Percentiles rank a stretch among this genome's conserved stretches.
Conservation (phyloP, 2,113 vertebrate species). For the Cololabis saira region DNA sequence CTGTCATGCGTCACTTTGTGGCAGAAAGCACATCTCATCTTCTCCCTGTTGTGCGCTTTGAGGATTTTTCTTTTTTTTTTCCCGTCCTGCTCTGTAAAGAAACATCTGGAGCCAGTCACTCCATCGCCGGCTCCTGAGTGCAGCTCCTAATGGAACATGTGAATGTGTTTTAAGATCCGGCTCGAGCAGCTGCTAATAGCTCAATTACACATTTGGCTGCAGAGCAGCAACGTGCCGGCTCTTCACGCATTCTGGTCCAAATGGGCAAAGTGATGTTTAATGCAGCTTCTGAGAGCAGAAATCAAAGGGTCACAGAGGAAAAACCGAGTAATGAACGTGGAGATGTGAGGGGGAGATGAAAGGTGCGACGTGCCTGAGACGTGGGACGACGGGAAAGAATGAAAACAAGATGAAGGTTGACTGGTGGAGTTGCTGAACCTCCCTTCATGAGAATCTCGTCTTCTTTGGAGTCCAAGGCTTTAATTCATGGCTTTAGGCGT, state of each 20-base stretch:
- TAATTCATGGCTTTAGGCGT: constrained; percentile 9
- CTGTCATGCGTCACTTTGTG: constrained; percentile 50
- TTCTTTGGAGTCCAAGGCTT: constrained; percentile 6
- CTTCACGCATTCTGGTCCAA: constrained; percentile 66
- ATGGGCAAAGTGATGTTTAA: constrained; percentile 58
- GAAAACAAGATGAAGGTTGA: constrained; percentile 58
- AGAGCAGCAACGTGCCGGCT: constrained; percentile 58
- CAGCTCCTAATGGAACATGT: constrained; percentile 72
- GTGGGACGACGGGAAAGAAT: constrained; percentile 53
- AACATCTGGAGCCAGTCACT: constrained; percentile 78
- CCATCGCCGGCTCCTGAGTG: constrained; percentile 44
- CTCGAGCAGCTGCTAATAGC: constrained; percentile 73
- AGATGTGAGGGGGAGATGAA: background rate
- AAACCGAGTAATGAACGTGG: constrained; percentile 21
- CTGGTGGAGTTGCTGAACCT: constrained; percentile 22
- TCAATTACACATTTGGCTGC: constrained; percentile 63
- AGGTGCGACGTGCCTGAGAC: constrained; percentile 2
- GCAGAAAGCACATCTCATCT: constrained; percentile 63
- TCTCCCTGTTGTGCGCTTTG: constrained; percentile 46
- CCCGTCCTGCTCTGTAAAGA: constrained; percentile 23
- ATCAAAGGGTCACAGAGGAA: constrained; percentile 36
- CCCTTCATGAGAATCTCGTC: constrained; percentile 28
- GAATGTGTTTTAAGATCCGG: constrained; percentile 62
- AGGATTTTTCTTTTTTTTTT: constrained; percentile 38
- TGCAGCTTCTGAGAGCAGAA: constrained; percentile 19